Evolutionary conservation across 2,888 invertebrate genomes (phyloP).

Genomic region (Chironomus tentans): DNA sequence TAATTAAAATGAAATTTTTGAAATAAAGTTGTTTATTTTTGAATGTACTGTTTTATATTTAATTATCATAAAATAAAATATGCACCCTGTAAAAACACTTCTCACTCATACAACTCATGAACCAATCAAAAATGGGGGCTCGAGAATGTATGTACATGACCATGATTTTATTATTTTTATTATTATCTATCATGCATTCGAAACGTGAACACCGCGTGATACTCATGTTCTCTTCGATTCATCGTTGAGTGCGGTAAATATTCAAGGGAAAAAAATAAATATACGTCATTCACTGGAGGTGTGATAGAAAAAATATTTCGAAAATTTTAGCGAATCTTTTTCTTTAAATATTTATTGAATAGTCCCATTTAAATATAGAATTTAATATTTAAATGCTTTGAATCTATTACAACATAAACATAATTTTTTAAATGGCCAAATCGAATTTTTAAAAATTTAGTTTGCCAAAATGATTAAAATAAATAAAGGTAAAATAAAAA

Average conservation of each 20-base stretch:
- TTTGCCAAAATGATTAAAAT: too few relatives aligned
- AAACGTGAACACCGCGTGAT: slow-evolving; percentile 18
- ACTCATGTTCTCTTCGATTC: neutral
- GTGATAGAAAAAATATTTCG: neutral
- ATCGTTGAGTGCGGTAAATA: slow-evolving; percentile 6
- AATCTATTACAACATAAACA: too few relatives aligned
- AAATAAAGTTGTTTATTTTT: neutral
- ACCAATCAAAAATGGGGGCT: slow-evolving; percentile 26
- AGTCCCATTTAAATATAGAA: too few relatives aligned
- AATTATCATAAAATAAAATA: neutral
- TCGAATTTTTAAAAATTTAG: too few relatives aligned
- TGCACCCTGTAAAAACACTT: neutral
- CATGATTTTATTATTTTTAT: slow-evolving; percentile 12
- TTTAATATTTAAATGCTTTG: too few relatives aligned
- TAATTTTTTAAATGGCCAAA: too few relatives aligned
- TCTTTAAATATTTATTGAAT: too few relatives aligned
- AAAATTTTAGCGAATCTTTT: too few relatives aligned
- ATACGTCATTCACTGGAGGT: slow-evolving; percentile 25
- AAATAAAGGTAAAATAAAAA: too few relatives aligned
- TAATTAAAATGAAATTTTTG: neutral
- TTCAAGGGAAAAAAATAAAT: slow-evolving; percentile 25
- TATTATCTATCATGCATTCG: slow-evolving; percentile 6
- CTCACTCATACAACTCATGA: neutral
- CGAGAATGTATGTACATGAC: slow-evolving; percentile 11
- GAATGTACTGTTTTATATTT: neutral